Base-by-base conservation (phyloP, 2,888 invertebrate species). In the Tanaodytes sp. region DNA sequence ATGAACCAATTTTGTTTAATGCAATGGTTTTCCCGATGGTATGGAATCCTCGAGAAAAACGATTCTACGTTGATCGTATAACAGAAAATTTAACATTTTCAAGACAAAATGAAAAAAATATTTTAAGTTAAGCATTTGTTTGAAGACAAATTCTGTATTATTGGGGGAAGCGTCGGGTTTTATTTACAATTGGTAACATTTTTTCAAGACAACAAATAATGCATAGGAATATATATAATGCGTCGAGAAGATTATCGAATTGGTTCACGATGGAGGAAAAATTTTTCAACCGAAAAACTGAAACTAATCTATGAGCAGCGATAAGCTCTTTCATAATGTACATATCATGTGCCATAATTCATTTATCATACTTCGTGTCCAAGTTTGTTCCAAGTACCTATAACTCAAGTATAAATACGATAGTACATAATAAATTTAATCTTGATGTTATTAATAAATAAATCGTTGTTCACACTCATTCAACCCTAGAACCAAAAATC, bases 281-380 rank as follows among this genome's bases (percentile, higher is more conserved):
- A 43, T 19, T 1, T 14, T 39, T 49, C 23, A 46, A n/a, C n/a
- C n/a, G 36, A 33, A 55, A 37, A 49, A 55, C 55, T 20, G 39
- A 31, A 57, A 37, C 37, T 57, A 64, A 52, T 65, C 40, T 58
- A 27, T 30, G 71, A 75, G 72, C 72, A 57, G 58, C 64, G 62
- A 73, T 55, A 64, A 37, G 65, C 74, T 76, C 74, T 76, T 79
- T 76, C 79, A 78, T 81, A 77, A 76, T 84, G 84, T 84, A 84
- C 82, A 84, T 84, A 84, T 82, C 82, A 84, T 84, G 84, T 84
- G 82, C 84, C 84, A 84, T 84, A 84, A 82, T 76, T 83, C 80
- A 82, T 84, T 84, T 82, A 83, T 76, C 80, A 82, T 83, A 83
- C 79, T 84, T 84, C 78, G 81, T 84, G 82, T 84, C 83, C 82